phyloP scores from a whole-genome alignment of 2,113 vertebrate genomes.

The Mesocricetus auratus region DNA sequence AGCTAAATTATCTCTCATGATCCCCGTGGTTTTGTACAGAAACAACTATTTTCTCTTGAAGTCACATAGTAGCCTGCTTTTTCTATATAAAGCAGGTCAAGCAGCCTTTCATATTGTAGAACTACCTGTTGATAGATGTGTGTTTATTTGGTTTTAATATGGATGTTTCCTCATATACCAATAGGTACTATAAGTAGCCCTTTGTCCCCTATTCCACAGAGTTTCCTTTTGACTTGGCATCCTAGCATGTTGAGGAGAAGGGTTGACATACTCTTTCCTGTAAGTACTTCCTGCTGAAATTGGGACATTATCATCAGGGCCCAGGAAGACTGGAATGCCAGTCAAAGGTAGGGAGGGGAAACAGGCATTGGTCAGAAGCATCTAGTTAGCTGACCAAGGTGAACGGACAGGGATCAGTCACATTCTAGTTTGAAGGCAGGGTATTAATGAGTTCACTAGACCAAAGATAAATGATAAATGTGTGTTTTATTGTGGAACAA shows the following conservation, averaged over 20 bases:
- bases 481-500: too few species aligned
- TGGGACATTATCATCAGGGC: not conserved
- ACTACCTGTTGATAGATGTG: not conserved
- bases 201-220: not conserved
- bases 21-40: not conserved
- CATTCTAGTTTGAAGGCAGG: too few species aligned
- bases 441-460: too few species aligned
- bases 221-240: not conserved
- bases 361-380: not conserved
- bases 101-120: not conserved
- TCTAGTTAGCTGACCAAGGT: not conserved
- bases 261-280: not conserved
- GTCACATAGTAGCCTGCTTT: not conserved
- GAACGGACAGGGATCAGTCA: not conserved
- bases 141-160: not conserved
- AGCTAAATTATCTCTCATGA: not conserved
- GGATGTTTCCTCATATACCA: not conserved
- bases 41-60: not conserved
- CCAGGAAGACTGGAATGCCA: not conserved
- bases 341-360: not conserved
- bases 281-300: not conserved
- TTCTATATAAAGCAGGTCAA: not conserved
- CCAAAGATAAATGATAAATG: too few species aligned
- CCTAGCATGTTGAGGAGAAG: not conserved
- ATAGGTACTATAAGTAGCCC: not conserved